Base-by-base conservation (phyloP, 2,888 invertebrate genomes). In the Choreutis nemorana region DNA sequence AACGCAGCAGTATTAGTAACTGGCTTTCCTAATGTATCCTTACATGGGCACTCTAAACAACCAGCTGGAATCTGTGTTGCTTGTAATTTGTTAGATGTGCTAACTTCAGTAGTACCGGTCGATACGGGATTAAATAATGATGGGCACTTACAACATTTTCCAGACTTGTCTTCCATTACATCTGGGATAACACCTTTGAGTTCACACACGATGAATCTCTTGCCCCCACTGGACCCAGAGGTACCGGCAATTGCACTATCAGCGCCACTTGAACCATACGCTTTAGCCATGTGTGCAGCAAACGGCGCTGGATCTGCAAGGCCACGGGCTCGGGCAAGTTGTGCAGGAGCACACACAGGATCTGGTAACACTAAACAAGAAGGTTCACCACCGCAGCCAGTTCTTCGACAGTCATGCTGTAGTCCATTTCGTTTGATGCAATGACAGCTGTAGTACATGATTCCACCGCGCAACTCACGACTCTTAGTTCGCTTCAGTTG, bases 381-480 rank as follows among this genome's bases (percentile, higher is more conserved):
- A 1, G 81, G 81, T 35, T 79, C 67, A 5, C 81, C 82, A 28
- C 77, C 73, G 40, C 83, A 81, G 15, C 75, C 79, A 2, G 73
- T 73, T 16, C 82, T 68, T 15, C 80, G 77, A 48, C 83, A 83
- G 35, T 81, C 77, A 42, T 83, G 83, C 47, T 84, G 83, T 16
- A 84, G 63, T 12, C 84, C 84, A 41, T 84, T 83, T 32, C 82
- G 77, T 41, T 81, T 82, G 34, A 81, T 75, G 48, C 84, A 84
- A 44, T 81, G 79, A 45, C 83, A 83, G 40, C 82, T 81, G 33
- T 77, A 75, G 46, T 80, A 77, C 62, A 83, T 72, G 23, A 79
- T 56, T 12, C 83, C 80, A 33, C 77, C 81, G 16, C 83, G 70
- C 36, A 84, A 55, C 48, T 82, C 83, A 31, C 82, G 72, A 48